Conservation (phyloP, 2,797 vertebrate genomes). For the Monodelphis domestica region DNA sequence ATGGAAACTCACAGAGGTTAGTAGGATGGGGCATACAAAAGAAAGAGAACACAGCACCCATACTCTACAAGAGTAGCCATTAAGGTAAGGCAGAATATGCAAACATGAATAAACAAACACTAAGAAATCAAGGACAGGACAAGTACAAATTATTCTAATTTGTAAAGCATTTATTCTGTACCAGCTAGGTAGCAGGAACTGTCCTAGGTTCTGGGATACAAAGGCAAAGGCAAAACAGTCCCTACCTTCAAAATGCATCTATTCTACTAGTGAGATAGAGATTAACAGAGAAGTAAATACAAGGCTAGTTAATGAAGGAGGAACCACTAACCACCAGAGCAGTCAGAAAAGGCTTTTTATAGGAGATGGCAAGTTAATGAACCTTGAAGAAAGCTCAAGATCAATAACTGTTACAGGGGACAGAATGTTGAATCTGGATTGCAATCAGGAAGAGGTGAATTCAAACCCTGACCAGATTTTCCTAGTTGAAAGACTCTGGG, state of each 20-base stretch:
- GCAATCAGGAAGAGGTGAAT: neutral
- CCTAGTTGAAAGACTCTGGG: neutral
- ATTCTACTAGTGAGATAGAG: neutral
- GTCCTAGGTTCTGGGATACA: neutral
- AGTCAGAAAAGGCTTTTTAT: neutral
- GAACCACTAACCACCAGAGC: neutral
- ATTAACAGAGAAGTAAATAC: neutral
- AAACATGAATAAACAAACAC: neutral
- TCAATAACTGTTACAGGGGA: neutral
- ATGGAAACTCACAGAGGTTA: neutral
- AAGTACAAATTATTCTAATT: neutral
- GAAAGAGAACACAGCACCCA: constrained; percentile 14
- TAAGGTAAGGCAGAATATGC: neutral
- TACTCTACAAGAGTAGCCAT: neutral
- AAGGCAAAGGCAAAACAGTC: neutral
- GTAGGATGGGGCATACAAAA: neutral
- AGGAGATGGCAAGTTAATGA: neutral
- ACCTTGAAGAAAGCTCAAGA: neutral
- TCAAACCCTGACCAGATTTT: neutral
- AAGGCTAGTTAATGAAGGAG: neutral
- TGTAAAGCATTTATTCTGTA: neutral
- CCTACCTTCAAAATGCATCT: neutral
- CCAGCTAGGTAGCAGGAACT: neutral
- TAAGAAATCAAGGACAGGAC: neutral
- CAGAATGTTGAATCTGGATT: neutral